Conservation (phyloP, 2,888 invertebrate genomes). For the Allolobophora icterica region DNA sequence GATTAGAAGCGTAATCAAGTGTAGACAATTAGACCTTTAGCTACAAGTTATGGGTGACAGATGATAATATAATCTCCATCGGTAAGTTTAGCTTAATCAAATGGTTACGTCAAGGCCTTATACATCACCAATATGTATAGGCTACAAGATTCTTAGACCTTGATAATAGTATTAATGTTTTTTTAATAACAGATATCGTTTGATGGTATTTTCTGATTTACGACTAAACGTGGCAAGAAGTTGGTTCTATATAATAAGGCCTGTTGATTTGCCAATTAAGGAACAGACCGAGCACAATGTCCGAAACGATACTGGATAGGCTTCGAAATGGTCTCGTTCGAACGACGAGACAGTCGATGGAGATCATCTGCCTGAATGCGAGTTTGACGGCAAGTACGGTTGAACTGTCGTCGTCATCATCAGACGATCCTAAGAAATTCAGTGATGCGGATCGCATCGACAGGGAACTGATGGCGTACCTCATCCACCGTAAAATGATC, state of each 20-base stretch:
- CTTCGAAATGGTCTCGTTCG: neutral
- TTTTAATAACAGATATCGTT: neutral
- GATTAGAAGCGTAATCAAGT: too few species aligned
- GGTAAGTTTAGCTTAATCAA: too few species aligned
- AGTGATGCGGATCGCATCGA: conserved; percentile 2
- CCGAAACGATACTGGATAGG: neutral
- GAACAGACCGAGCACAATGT: neutral
- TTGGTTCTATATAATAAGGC: neutral
- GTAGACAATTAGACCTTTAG: too few species aligned
- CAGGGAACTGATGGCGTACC: neutral
- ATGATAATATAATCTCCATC: too few species aligned
- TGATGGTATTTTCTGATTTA: neutral
- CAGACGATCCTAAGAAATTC: neutral
- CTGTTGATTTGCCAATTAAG: neutral
- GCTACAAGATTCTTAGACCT: too few species aligned
- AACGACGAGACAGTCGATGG: neutral
- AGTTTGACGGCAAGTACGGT: neutral
- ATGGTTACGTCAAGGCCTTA: too few species aligned
- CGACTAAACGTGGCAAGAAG: neutral
- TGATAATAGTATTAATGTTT: neutral
- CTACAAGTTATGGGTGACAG: too few species aligned
- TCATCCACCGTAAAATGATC: neutral
- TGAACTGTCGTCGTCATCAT: neutral
- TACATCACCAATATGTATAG: too few species aligned
- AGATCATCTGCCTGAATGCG: neutral